Percentiles rank a stretch among this genome's conserved stretches.
phyloP scores from a whole-genome alignment of 2,888 invertebrate species.

The Capitulum mitella region DNA sequence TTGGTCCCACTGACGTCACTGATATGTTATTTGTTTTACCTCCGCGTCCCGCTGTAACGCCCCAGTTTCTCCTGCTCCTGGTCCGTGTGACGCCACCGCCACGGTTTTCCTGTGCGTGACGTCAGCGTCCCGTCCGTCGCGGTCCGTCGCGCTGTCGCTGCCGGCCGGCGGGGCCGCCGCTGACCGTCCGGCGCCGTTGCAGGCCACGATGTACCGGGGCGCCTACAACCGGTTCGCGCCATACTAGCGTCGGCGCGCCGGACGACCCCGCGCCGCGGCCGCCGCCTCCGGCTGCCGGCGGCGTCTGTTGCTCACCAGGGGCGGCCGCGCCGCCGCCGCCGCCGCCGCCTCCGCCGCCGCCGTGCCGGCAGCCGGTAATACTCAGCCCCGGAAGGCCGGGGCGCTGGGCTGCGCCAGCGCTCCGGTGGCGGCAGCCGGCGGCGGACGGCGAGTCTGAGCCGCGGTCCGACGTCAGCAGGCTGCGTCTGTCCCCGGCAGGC shows the following conservation, averaged over 20 bases:
- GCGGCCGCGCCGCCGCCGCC: no score
- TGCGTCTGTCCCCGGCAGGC: no score
- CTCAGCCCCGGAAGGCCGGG: background rate
- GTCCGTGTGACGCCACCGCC: no score
- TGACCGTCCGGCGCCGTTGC: background rate
- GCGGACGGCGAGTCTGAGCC: background rate
- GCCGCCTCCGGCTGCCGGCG: slow-evolving; percentile 8
- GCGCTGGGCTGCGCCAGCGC: background rate
- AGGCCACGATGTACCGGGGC: slow-evolving; percentile 1
- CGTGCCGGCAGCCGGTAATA: background rate
- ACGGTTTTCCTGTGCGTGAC: no score
- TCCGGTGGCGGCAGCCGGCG: background rate
- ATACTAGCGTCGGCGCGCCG: slow-evolving; percentile 24
- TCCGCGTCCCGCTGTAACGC: no score
- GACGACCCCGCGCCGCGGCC: no score
- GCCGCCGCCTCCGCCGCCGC: background rate
- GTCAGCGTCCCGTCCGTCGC: no score
- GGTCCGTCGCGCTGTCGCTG: no score
- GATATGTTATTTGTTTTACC: no score
- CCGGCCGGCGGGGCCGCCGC: background rate
- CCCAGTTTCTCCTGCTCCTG: no score
- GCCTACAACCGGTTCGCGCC: slow-evolving; percentile 21
- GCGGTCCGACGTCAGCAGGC: background rate
- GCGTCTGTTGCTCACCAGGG: background rate
- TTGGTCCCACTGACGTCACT: no score